Evolutionary conservation across 2,888 invertebrate species (phyloP).

Genomic region (Rhopalosiphum nymphaeae): DNA sequence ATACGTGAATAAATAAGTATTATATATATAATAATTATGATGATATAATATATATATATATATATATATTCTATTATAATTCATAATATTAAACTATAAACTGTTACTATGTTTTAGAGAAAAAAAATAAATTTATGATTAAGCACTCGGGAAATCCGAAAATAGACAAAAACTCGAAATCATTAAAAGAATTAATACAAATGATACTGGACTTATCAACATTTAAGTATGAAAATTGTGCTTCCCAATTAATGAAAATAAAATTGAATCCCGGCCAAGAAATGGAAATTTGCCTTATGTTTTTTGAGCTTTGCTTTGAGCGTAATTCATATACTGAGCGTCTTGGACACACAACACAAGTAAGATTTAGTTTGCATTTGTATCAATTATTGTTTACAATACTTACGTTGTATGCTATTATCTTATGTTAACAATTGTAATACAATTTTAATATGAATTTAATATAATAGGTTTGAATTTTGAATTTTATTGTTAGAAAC

Average conservation of each 20-base stretch:
- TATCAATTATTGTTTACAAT: not conserved
- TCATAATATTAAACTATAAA: no score
- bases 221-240: not conserved
- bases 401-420: not conserved
- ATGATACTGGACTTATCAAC: not conserved
- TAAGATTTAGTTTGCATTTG: not conserved
- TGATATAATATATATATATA: no score
- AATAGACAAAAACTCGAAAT: not conserved
- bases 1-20: no score
- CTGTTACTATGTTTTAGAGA: not conserved
- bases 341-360: not conserved
- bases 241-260: not conserved
- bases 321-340: not conserved
- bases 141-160: not conserved
- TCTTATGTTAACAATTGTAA: not conserved
- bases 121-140: not conserved
- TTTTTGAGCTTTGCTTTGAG: not conserved
- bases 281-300: not conserved
- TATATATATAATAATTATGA: no score
- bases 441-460: not conserved
- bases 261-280: not conserved
- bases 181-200: not conserved
- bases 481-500: not conserved
- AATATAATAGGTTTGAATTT: not conserved
- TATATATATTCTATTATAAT: no score